phyloP scores from a whole-genome alignment of 2,113 vertebrate genomes.

The Emydocephalus ijimae region DNA sequence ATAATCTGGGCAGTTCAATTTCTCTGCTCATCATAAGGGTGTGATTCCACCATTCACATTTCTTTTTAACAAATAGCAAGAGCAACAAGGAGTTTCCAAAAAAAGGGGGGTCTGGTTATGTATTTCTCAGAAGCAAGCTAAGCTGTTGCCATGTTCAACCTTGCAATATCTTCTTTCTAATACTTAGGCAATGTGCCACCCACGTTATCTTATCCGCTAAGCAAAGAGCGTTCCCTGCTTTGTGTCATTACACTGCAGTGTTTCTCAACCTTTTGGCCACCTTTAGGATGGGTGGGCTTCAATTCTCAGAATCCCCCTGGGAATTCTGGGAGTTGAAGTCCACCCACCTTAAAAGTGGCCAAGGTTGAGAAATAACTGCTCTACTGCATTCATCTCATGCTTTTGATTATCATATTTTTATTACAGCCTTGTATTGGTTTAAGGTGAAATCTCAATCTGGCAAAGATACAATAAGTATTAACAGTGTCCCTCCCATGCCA shows the following conservation, averaged over 20 bases:
- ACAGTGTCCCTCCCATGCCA: background rate
- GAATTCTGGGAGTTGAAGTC: background rate
- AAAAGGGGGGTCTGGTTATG: too few species aligned
- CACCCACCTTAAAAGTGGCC: background rate
- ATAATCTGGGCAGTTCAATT: conserved; percentile 45
- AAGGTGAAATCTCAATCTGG: background rate
- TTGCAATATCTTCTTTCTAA: background rate
- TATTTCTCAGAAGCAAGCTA: conserved; percentile 7
- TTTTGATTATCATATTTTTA: background rate
- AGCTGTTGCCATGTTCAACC: background rate
- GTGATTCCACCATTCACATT: conserved; percentile 47
- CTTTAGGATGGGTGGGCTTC: background rate
- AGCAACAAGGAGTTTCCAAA: conserved; percentile 48
- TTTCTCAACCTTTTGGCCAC: background rate
- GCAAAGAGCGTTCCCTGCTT: background rate
- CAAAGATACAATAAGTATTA: background rate
- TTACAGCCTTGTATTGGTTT: background rate
- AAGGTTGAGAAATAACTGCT: background rate
- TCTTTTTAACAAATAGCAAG: conserved; percentile 53
- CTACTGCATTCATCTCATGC: background rate
- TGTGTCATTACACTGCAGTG: background rate
- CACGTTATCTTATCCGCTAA: background rate
- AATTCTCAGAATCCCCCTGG: background rate
- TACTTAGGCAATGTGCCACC: background rate
- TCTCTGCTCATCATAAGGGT: background rate